phyloP scores from a whole-genome alignment of 2,888 invertebrate genomes.

The Folsomia manolachei region DNA sequence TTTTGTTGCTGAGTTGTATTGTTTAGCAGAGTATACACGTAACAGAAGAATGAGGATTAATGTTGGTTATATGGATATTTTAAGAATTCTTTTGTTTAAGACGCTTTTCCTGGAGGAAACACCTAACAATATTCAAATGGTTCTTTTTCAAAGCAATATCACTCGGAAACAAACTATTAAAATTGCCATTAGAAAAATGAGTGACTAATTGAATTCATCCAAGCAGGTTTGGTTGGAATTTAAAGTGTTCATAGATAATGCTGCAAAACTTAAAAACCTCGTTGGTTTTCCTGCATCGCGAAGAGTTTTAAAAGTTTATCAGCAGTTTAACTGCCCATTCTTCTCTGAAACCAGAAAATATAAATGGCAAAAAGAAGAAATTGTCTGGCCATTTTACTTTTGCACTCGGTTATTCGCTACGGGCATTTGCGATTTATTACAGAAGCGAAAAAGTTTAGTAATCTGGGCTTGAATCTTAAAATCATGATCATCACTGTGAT shows the following conservation, averaged over 20 bases:
- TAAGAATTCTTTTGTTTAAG: too few species aligned
- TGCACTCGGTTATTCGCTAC: too few species aligned
- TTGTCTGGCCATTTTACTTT: too few species aligned
- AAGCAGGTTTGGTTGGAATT: background rate
- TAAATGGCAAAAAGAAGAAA: background rate
- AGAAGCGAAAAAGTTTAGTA: background rate
- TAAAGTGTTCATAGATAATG: background rate
- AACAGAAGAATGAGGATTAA: background rate
- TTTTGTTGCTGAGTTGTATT: background rate
- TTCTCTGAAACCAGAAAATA: background rate
- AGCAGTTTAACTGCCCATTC: background rate
- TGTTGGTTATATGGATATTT: background rate
- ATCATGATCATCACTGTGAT: constrained; percentile 7
- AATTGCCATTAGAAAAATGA: background rate
- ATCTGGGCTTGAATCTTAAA: background rate
- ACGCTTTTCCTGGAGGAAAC: too few species aligned
- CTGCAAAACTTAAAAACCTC: background rate
- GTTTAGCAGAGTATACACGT: too few species aligned
- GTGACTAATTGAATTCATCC: background rate
- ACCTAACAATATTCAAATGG: too few species aligned
- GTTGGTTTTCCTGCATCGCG: background rate
- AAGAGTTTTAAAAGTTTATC: background rate
- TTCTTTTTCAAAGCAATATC: too few species aligned
- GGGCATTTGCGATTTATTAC: constrained; percentile 2
- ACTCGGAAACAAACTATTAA: background rate